These are phyloP conservation scores for Pelosia muscerda DNA, from an alignment of 2,888 invertebrate genomes.

Conservation along the genomic window DNA sequence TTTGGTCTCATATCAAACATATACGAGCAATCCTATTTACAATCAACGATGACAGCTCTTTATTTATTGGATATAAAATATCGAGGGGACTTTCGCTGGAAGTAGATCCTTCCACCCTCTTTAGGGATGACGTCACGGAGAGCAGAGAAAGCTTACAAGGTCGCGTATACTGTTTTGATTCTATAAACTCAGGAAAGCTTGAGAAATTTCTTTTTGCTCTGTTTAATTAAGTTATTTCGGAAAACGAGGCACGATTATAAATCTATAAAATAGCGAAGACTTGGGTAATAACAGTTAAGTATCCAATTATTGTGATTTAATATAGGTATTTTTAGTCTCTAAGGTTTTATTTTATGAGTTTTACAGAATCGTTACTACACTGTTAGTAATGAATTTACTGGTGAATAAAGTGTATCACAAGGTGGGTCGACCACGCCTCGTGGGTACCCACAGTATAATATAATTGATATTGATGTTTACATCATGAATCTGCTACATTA, in stretches of 20 bases:
- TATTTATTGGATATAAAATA: constrained; percentile 31
- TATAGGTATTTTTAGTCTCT: not conserved
- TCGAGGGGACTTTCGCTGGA: constrained; percentile 33
- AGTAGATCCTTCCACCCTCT: constrained; percentile 47
- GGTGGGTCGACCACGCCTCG: constrained; percentile 67
- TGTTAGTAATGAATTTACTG: constrained; percentile 57
- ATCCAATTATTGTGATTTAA: constrained; percentile 9
- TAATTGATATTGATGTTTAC: constrained; percentile 52
- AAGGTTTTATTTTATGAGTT: constrained; percentile 24
- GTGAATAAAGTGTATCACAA: constrained; percentile 55
- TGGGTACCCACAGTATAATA: constrained; percentile 42
- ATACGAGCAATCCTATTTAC: constrained; percentile 21
- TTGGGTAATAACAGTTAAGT: constrained; percentile 17
- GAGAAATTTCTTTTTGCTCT: constrained; percentile 19
- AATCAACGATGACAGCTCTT: constrained; percentile 42
- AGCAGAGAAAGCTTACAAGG: constrained; percentile 49
- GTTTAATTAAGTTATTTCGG: no score
- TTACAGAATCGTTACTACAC: constrained; percentile 42
- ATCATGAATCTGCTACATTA: constrained; percentile 58
- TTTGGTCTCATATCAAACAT: constrained; percentile 21
- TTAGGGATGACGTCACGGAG: constrained; percentile 45
- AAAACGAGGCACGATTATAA: no score
- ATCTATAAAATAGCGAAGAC: no score
- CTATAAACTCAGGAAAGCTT: constrained; percentile 34
- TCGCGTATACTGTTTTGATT: constrained; percentile 46